Evolutionary conservation across 1,140 invertebrate species (phyloP).

Genomic region (Solenopsis invicta): DNA sequence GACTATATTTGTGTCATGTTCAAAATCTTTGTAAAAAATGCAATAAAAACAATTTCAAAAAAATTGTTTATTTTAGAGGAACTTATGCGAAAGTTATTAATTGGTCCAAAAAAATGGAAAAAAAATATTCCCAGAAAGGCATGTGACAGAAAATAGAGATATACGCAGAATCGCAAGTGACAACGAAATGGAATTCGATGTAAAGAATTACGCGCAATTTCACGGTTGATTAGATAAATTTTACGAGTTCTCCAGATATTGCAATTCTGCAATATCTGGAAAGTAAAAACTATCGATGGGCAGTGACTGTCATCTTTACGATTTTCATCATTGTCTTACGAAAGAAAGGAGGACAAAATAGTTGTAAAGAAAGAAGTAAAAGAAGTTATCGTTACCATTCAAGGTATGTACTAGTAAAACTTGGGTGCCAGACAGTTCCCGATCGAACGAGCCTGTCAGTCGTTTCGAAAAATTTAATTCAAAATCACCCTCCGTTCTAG

Average conservation of each 20-base stretch:
- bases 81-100: neutral
- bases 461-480: constrained; percentile 65
- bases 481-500: neutral
- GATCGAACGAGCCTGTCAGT: constrained; percentile 16
- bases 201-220: constrained; percentile 72
- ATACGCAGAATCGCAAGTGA: neutral
- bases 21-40: neutral
- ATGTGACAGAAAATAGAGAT: neutral
- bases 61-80: neutral
- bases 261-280: constrained; percentile 49
- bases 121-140: neutral
- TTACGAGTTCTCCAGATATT: constrained; percentile 79
- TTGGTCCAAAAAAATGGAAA: neutral
- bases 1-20: neutral
- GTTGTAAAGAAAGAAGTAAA: constrained; percentile 25
- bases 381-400: constrained; percentile 60
- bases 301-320: constrained; percentile 4
- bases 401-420: constrained; percentile 28
- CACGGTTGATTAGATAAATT: constrained; percentile 80
- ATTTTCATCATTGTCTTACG: neutral
- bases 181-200: constrained; percentile 18
- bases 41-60: neutral
- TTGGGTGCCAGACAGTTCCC: constrained; percentile 35
- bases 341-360: constrained; percentile 44
- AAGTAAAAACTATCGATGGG: constrained; percentile 24